Conservation (phyloP, 2,888 invertebrate genomes). For the Halocaridina rubra region DNA sequence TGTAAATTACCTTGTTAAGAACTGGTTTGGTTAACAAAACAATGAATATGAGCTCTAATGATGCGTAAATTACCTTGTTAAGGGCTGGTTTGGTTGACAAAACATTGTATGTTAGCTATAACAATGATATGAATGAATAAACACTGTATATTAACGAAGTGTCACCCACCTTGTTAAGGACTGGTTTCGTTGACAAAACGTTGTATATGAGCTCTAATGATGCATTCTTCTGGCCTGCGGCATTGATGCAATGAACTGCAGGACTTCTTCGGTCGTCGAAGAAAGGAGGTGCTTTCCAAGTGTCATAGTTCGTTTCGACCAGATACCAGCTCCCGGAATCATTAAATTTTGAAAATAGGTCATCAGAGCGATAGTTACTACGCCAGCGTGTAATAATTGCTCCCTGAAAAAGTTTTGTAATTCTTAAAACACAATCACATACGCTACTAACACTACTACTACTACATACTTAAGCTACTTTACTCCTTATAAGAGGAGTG, state of each 20-base stretch:
- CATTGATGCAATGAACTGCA: conserved; percentile 71
- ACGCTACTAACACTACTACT: too few relatives aligned
- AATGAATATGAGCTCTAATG: conserved; percentile 70
- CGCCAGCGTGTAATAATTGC: conserved; percentile 51
- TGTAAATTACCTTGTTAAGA: too few relatives aligned
- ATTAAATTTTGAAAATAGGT: background rate
- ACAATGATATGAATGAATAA: too few relatives aligned
- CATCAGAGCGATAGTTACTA: conserved; percentile 22
- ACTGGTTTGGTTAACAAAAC: conserved; percentile 73
- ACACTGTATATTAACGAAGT: too few relatives aligned
- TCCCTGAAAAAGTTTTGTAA: conserved; percentile 9
- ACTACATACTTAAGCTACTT: too few relatives aligned
- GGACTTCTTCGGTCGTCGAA: conserved; percentile 73
- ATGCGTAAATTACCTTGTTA: conserved; percentile 72
- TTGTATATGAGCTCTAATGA: conserved; percentile 70
- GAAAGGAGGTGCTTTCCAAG: conserved; percentile 71
- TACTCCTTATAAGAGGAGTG: too few relatives aligned
- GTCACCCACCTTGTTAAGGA: conserved; percentile 71
- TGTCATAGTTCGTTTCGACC: conserved; percentile 74
- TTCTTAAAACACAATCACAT: background rate
- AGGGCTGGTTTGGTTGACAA: conserved; percentile 72
- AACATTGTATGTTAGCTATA: conserved; percentile 71
- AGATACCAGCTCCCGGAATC: conserved; percentile 68
- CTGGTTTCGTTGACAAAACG: conserved; percentile 72
- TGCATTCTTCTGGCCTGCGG: conserved; percentile 67